Base-by-base conservation (phyloP, 2,888 invertebrate species). In the Cantharis flavilabris region DNA sequence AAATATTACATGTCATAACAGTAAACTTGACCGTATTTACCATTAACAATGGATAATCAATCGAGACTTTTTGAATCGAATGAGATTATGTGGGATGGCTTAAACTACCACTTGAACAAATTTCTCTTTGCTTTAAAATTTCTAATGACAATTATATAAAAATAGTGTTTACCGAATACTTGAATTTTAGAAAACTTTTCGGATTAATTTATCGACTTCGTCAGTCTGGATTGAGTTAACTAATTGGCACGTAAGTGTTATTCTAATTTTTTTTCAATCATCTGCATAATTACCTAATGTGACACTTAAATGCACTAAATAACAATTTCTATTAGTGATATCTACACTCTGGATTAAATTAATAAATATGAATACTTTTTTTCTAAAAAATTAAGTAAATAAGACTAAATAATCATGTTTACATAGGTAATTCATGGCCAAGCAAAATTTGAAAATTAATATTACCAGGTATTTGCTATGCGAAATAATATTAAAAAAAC, bases 41-140 rank as follows among this genome's bases (percentile, higher is more conserved):
- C 26, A 9, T 67, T 67, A 67, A 67, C 65, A 67, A 67, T 67
- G 13, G 18, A 14, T n/a, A 23, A 23, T 67, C 65, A 23, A 23
- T 5, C 9, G 26, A 26, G 13, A 67, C 23, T 49, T 16, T 49
- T 49, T 49, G 1, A n/a, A 23, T 23, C 13, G 7, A 26, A 16
- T n/a, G 9, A 23, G 9, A 23, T 67, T 26, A 67, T 18, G 65
- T 67, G 26, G 26, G 65, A 67, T 67, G 16, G 65, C 4, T 64
- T 64, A 18, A 63, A 26, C 26, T 20, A 23, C 16, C 65, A 67
- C 65, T 67, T 7, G 65, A 67, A 67, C 14, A 67, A 67, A 67
- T 67, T 67, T 67, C 65, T 67, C 65, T 67, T 67, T 67, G n/a
- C 65, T 26, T 67, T 67, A n/a, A 67, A 67, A 67, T 67, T 67